These are phyloP conservation scores for Capitella teleta DNA, from an alignment of 1,140 invertebrate genomes.

Conservation along the genomic window DNA sequence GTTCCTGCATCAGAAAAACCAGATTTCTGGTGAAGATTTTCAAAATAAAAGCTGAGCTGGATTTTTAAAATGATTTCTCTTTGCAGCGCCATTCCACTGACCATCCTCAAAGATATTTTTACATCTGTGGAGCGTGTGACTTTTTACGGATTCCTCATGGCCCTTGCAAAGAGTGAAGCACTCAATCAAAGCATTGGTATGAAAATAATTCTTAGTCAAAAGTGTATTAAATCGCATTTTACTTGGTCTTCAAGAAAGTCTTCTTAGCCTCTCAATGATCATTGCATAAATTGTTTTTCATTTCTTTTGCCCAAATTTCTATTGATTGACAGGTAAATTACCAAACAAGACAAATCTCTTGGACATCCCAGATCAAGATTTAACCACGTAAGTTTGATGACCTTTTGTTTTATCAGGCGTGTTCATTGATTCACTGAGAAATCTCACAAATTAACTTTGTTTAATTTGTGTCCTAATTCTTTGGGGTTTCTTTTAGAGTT, in stretches of 20 bases:
- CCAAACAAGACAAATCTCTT: slow-evolving; percentile 25
- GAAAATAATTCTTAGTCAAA: too few relatives aligned
- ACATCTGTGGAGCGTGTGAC: slow-evolving; percentile 28
- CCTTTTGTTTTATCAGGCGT: too few relatives aligned
- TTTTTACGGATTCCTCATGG: slow-evolving; percentile 39
- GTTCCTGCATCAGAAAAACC: slow-evolving; percentile 26
- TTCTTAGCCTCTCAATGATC: not conserved
- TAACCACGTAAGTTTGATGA: slow-evolving; percentile 32
- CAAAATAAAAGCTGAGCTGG: not conserved
- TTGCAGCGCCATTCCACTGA: slow-evolving; percentile 26
- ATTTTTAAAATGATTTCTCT: not conserved
- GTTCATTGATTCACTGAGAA: too few relatives aligned
- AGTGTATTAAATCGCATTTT: too few relatives aligned
- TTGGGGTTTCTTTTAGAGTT: too few relatives aligned
- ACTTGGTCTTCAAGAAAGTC: slow-evolving; percentile 1
- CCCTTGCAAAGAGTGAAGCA: slow-evolving; percentile 31
- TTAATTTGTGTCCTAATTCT: too few relatives aligned
- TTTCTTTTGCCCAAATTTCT: not conserved
- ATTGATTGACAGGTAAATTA: slow-evolving; percentile 20
- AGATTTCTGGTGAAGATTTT: slow-evolving; percentile 24
- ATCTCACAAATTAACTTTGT: too few relatives aligned
- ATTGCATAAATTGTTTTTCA: not conserved
- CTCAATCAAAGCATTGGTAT: slow-evolving; percentile 35
- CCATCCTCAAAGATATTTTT: slow-evolving; percentile 29
- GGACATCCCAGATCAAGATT: slow-evolving; percentile 22